Percentiles rank a stretch among this genome's conserved stretches.
Evolutionary conservation across 2,797 vertebrate genomes (phyloP).

Genomic region (Hypotaenidia okinawae): DNA sequence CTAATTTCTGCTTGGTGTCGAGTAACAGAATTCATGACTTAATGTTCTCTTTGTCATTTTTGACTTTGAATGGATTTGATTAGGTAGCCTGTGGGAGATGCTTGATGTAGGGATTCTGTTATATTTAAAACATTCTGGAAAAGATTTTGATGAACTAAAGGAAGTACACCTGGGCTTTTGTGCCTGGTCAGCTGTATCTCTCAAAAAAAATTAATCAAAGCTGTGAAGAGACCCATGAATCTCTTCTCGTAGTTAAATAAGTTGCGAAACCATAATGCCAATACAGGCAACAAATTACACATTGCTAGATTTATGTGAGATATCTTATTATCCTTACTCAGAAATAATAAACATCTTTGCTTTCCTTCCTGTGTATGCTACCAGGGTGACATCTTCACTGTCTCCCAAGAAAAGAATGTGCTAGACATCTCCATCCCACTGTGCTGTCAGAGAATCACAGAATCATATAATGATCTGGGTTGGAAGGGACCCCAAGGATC

Average conservation of each 20-base stretch:
- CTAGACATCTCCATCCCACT: not conserved
- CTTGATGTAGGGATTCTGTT: not conserved
- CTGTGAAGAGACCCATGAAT: not conserved
- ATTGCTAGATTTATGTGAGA: not conserved
- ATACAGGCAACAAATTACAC: not conserved
- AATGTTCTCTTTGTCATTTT: not conserved
- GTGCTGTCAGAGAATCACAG: not conserved
- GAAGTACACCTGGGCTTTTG: not conserved
- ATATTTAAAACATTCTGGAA: not conserved
- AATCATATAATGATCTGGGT: too few species aligned
- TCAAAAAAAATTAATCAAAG: not conserved
- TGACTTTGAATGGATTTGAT: not conserved
- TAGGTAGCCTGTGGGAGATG: not conserved
- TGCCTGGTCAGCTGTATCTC: not conserved
- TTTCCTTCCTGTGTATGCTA: not conserved
- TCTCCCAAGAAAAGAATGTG: not conserved
- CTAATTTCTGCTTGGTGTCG: not conserved
- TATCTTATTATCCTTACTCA: not conserved
- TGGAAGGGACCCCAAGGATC: too few species aligned
- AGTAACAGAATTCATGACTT: not conserved
- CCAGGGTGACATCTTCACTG: not conserved
- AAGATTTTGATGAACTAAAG: not conserved
- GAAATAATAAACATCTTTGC: not conserved
- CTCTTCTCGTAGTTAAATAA: not conserved
- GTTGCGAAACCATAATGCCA: not conserved